Evolutionary conservation across 2,888 invertebrate species (phyloP).

Genomic region (Aromia moschata): DNA sequence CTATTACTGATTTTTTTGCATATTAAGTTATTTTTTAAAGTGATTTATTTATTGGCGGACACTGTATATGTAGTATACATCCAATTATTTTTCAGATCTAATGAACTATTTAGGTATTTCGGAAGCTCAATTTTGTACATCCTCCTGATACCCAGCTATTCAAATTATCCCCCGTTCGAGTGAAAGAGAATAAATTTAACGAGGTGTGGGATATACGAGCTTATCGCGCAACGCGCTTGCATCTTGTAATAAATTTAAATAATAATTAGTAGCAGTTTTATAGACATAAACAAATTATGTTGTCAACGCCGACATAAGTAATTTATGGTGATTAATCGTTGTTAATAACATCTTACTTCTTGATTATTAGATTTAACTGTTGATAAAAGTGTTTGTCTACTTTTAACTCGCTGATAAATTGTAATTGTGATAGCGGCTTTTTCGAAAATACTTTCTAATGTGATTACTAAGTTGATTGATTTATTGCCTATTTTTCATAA

Average conservation of each 20-base stretch:
- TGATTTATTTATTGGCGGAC: too few relatives aligned
- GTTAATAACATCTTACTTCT: conserved; percentile 29
- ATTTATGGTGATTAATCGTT: conserved; percentile 29
- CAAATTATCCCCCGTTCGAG: neutral
- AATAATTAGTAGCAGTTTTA: conserved; percentile 19
- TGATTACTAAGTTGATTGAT: conserved; percentile 29
- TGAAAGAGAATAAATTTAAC: neutral
- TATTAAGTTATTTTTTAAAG: too few relatives aligned
- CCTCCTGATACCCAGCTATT: neutral
- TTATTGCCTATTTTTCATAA: conserved; percentile 26
- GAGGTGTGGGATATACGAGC: neutral
- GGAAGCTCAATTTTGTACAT: neutral
- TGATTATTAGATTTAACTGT: conserved; percentile 23
- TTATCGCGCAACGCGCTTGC: neutral
- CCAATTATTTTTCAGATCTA: too few relatives aligned
- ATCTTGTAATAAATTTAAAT: conserved; percentile 22
- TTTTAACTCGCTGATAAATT: conserved; percentile 29
- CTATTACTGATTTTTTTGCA: too few relatives aligned
- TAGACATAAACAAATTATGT: conserved; percentile 20
- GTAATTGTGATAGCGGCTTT: conserved; percentile 30
- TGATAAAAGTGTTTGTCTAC: conserved; percentile 28
- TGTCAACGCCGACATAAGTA: conserved; percentile 23
- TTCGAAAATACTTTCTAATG: conserved; percentile 23
- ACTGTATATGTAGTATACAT: too few relatives aligned
- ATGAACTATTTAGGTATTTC: too few relatives aligned